Conservation (phyloP, 2,113 vertebrate genomes). For the Prunella fulvescens region DNA sequence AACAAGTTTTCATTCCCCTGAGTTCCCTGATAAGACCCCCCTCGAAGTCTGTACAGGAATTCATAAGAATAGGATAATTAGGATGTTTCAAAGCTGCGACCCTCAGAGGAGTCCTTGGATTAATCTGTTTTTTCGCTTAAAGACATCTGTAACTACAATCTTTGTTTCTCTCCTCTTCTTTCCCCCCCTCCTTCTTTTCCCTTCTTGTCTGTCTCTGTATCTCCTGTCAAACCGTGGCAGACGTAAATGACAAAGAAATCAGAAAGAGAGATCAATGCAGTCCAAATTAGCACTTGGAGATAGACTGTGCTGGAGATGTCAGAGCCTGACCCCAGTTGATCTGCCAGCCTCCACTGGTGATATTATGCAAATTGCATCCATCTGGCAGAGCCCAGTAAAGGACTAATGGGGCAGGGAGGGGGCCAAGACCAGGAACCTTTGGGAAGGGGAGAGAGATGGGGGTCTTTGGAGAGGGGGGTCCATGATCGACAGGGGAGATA, state of each 20-base stretch:
- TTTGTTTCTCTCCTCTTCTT: constrained; percentile 71
- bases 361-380: constrained; percentile 88
- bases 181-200: constrained; percentile 28
- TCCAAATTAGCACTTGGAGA: constrained; percentile 88
- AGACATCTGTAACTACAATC: constrained; percentile 72
- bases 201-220: constrained; percentile 78
- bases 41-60: constrained; percentile 53
- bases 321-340: constrained; percentile 83
- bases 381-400: constrained; percentile 75
- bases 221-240: constrained; percentile 76
- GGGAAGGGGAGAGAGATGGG: constrained; percentile 11
- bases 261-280: constrained; percentile 84
- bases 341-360: constrained; percentile 77
- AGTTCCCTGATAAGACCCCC: constrained; percentile 61
- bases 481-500: constrained; percentile 70
- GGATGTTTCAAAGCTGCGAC: constrained; percentile 66
- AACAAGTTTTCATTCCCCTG: constrained; percentile 57
- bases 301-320: constrained; percentile 80
- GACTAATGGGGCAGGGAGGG: constrained; percentile 74
- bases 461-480: constrained; percentile 28
- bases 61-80: constrained; percentile 70
- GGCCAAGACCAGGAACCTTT: constrained; percentile 24
- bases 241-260: constrained; percentile 87
- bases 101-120: constrained; percentile 71
- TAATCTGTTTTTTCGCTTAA: constrained; percentile 71